phyloP scores from a whole-genome alignment of 1,140 invertebrate genomes.

The Drosophila virilis region DNA sequence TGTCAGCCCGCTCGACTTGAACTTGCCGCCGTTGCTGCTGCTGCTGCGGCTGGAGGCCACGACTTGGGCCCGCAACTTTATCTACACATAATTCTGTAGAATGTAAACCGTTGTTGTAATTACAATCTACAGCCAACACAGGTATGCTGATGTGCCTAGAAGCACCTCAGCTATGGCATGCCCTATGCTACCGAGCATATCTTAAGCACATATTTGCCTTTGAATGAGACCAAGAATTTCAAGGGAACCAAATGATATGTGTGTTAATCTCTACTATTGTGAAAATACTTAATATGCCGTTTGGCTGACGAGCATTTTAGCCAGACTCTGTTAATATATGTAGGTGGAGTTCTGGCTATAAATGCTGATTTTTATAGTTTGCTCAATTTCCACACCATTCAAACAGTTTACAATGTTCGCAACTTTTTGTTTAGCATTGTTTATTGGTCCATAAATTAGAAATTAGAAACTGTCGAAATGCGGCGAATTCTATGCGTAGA shows the following conservation, averaged over 20 bases:
- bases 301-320: too few species aligned
- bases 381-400: conserved; percentile 5
- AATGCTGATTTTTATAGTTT: not conserved
- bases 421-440: not conserved
- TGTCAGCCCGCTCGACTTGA: conserved; percentile 77
- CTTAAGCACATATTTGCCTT: conserved; percentile 17
- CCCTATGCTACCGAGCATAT: conserved; percentile 7
- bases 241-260: not conserved
- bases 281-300: not conserved
- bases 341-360: not conserved
- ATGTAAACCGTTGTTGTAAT: conserved; percentile 67
- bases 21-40: conserved; percentile 50
- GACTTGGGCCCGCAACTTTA: conserved; percentile 60
- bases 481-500: not conserved
- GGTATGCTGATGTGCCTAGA: conserved; percentile 14
- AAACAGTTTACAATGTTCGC: conserved; percentile 4
- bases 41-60: conserved; percentile 23
- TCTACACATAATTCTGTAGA: conserved; percentile 45
- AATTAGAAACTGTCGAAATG: not conserved
- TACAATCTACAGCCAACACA: conserved; percentile 35
- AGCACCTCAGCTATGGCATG: conserved; percentile 14
- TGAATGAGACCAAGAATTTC: conserved; percentile 5
- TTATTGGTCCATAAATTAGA: conserved; percentile 11
- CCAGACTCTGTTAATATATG: too few species aligned
- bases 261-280: not conserved